phyloP scores from a whole-genome alignment of 2,797 vertebrate genomes.

The Danio choprae region DNA sequence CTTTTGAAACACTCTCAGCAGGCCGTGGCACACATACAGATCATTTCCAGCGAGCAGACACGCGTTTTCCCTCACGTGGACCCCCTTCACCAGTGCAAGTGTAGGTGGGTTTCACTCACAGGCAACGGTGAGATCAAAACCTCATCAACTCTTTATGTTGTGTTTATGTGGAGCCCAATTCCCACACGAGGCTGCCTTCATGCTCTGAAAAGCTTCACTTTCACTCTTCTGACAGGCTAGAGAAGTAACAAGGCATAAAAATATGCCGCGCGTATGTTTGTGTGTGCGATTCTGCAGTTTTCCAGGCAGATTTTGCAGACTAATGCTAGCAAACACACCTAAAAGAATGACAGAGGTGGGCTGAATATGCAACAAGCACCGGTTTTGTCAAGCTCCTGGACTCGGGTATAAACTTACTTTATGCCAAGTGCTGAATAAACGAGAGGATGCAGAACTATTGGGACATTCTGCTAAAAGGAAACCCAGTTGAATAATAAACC shows the following conservation, averaged over 20 bases:
- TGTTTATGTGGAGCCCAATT: slow-evolving; percentile 58
- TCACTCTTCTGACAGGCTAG: slow-evolving; percentile 53
- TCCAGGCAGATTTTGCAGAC: slow-evolving; percentile 44
- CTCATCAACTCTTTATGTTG: slow-evolving; percentile 70
- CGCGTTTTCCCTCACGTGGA: slow-evolving; percentile 46
- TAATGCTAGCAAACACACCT: slow-evolving; percentile 46
- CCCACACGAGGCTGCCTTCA: slow-evolving; percentile 61
- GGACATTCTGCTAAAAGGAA: slow-evolving; percentile 21
- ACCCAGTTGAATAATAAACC: background rate
- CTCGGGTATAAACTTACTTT: slow-evolving; percentile 18
- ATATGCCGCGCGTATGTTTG: background rate
- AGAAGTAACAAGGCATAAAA: slow-evolving; percentile 37
- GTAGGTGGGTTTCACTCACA: slow-evolving; percentile 60
- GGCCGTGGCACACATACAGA: slow-evolving; percentile 70
- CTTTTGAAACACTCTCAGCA: slow-evolving; percentile 62
- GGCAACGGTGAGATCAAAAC: slow-evolving; percentile 66
- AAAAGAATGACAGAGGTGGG: slow-evolving; percentile 37
- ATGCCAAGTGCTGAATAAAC: slow-evolving; percentile 22
- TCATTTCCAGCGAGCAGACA: slow-evolving; percentile 51
- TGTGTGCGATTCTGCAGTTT: slow-evolving; percentile 39
- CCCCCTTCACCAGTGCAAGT: slow-evolving; percentile 54
- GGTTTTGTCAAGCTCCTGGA: slow-evolving; percentile 22
- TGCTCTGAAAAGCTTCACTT: slow-evolving; percentile 46
- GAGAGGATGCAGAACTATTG: background rate
- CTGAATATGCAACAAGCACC: slow-evolving; percentile 9